Evolutionary conservation across 2,888 invertebrate species (phyloP).

Genomic region (Eubasilissa splendida): DNA sequence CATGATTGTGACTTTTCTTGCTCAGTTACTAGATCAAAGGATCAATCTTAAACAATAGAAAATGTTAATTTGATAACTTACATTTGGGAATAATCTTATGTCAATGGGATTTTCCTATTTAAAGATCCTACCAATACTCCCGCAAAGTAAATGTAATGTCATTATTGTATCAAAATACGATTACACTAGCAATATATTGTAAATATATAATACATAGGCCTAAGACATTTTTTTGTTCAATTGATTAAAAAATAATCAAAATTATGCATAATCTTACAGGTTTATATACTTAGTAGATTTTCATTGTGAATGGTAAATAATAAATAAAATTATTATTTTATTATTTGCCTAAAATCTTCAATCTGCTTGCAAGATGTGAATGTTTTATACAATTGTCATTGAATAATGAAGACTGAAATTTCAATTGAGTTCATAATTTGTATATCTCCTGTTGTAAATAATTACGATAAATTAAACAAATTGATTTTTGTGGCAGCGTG

Average conservation of each 20-base stretch:
- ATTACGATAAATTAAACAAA: neutral
- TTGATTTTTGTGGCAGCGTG: neutral
- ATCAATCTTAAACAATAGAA: too few relatives aligned
- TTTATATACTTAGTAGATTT: neutral
- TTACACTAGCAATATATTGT: constrained; percentile 25
- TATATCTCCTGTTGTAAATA: constrained; percentile 30
- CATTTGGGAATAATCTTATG: too few relatives aligned
- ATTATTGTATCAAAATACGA: constrained; percentile 5
- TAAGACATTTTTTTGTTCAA: constrained; percentile 25
- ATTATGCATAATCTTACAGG: constrained; percentile 5
- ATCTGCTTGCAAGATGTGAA: neutral
- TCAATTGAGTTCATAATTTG: constrained; percentile 16
- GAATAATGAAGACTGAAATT: constrained; percentile 36
- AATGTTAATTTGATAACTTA: too few relatives aligned
- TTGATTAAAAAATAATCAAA: constrained; percentile 1
- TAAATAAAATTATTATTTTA: neutral
- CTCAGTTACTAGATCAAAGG: too few relatives aligned
- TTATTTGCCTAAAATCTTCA: constrained; percentile 3
- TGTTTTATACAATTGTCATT: constrained; percentile 27
- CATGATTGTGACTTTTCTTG: too few relatives aligned
- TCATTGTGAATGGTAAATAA: neutral
- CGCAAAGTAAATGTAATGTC: constrained; percentile 4
- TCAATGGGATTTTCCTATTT: neutral
- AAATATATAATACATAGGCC: constrained; percentile 16
- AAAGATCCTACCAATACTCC: constrained; percentile 17